Conservation (phyloP, 2,888 invertebrate species). For the Acanthosepion esculentum region DNA sequence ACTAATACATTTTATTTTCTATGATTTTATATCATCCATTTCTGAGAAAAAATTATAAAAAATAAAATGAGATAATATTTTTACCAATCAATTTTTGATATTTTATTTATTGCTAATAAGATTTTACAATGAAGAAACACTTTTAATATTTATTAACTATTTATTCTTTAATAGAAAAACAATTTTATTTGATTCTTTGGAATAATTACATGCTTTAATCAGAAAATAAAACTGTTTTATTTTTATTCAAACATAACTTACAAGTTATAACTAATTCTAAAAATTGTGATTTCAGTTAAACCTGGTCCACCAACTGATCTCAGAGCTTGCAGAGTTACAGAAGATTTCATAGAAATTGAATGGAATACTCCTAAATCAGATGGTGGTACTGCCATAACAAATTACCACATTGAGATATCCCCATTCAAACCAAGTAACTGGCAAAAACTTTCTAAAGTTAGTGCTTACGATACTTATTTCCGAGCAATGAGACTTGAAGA, state of each 20-base stretch:
- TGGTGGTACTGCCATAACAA: slow-evolving; percentile 69
- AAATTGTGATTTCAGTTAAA: slow-evolving; percentile 40
- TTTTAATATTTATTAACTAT: too few relatives aligned
- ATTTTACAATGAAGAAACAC: too few relatives aligned
- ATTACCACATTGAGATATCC: slow-evolving; percentile 62
- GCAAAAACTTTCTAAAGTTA: slow-evolving; percentile 63
- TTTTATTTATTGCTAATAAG: too few relatives aligned
- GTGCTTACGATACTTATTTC: slow-evolving; percentile 61
- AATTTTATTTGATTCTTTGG: slow-evolving; percentile 80
- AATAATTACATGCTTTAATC: slow-evolving; percentile 60
- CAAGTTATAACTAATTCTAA: not conserved
- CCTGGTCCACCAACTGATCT: slow-evolving; percentile 51
- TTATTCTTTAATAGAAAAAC: too few relatives aligned
- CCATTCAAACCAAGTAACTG: slow-evolving; percentile 63
- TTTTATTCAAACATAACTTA: not conserved
- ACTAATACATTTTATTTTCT: too few relatives aligned
- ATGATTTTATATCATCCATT: too few relatives aligned
- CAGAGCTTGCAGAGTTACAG: slow-evolving; percentile 54
- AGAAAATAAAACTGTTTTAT: not conserved
- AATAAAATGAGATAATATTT: too few relatives aligned
- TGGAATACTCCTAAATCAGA: slow-evolving; percentile 70
- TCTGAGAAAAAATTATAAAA: too few relatives aligned
- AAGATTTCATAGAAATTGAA: slow-evolving; percentile 66
- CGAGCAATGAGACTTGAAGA: slow-evolving; percentile 66
- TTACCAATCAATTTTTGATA: too few relatives aligned